Percentiles rank a stretch among this genome's conserved stretches.
phyloP scores from a whole-genome alignment of 2,888 invertebrate genomes.

The Slavum lentiscoides region DNA sequence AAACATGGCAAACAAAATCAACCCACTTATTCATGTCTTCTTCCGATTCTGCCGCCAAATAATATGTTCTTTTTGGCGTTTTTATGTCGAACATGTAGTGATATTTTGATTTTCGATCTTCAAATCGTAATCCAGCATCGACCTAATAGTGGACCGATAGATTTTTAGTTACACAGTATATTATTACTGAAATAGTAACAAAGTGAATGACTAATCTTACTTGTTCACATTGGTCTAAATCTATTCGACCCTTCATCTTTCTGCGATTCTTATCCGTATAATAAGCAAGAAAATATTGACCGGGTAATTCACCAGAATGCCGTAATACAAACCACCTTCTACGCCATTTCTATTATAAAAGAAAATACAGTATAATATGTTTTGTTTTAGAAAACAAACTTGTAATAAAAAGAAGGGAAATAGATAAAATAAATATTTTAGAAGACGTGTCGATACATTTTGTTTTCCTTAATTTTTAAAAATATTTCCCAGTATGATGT shows the following conservation, averaged over 20 bases:
- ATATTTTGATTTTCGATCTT: constrained; percentile 78
- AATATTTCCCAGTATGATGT: no score
- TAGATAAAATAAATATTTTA: background rate
- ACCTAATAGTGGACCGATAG: constrained; percentile 64
- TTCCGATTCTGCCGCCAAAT: constrained; percentile 88
- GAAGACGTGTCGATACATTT: no score
- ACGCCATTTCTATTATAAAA: constrained; percentile 81
- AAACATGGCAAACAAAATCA: constrained; percentile 88
- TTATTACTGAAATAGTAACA: no score
- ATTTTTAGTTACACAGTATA: background rate
- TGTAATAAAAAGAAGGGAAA: background rate
- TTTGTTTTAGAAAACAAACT: no score
- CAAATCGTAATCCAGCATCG: constrained; percentile 83
- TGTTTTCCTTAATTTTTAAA: no score
- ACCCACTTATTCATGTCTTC: constrained; percentile 95
- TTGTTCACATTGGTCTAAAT: constrained; percentile 95
- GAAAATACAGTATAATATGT: constrained; percentile 20
- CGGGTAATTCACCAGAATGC: constrained; percentile 88
- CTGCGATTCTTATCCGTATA: constrained; percentile 85
- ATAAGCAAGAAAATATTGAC: constrained; percentile 91
- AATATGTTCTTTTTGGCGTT: constrained; percentile 86
- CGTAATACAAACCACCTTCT: constrained; percentile 91
- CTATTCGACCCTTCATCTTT: constrained; percentile 85
- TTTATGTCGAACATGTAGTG: constrained; percentile 87
- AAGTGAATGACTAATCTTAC: constrained; percentile 61